Percentiles rank a stretch among this genome's conserved stretches.
phyloP scores from a whole-genome alignment of 2,888 invertebrate genomes.

The Drosophila dives region DNA sequence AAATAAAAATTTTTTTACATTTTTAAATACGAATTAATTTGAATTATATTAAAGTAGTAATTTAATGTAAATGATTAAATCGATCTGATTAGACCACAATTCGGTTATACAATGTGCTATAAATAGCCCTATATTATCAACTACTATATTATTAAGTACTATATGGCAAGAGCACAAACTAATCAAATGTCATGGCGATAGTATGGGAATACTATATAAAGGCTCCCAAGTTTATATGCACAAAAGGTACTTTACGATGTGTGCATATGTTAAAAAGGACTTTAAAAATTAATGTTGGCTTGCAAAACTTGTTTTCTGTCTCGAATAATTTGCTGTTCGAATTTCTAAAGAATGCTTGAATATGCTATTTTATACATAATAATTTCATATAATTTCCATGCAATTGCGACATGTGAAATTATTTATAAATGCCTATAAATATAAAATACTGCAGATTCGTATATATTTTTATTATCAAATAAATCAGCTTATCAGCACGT shows the following conservation, averaged over 20 bases:
- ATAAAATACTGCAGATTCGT: background rate
- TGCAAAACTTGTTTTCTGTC: background rate
- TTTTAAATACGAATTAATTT: background rate
- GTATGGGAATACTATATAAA: background rate
- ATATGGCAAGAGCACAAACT: background rate
- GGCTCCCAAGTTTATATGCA: background rate
- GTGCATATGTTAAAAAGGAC: background rate
- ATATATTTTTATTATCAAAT: slow-evolving; percentile 28
- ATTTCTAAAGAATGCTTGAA: background rate
- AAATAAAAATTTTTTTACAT: background rate
- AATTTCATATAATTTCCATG: background rate
- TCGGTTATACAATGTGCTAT: background rate
- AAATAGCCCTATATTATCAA: background rate
- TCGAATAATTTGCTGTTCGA: background rate
- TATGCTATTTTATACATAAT: background rate
- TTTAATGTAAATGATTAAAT: background rate
- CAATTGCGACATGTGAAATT: background rate
- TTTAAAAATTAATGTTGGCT: background rate
- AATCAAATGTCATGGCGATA: background rate
- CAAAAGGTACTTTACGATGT: background rate
- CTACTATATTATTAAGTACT: background rate
- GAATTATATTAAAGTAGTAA: background rate
- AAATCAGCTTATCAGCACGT: slow-evolving; percentile 45
- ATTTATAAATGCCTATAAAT: background rate
- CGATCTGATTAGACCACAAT: background rate